phyloP scores from a whole-genome alignment of 2,113 vertebrate species.

The Oophaga pumilio region DNA sequence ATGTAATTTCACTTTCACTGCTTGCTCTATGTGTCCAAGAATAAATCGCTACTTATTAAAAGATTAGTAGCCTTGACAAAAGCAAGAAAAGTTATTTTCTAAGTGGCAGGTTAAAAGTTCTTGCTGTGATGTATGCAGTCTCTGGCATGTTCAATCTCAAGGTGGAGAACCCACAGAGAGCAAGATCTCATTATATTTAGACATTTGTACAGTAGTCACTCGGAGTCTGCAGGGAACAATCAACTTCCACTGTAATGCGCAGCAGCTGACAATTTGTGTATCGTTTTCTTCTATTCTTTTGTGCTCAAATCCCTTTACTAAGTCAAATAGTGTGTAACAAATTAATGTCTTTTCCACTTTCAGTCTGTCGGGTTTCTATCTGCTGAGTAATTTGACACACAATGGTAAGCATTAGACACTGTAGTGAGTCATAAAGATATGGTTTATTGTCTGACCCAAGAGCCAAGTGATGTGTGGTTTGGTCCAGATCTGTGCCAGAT shows the following conservation, averaged over 20 bases:
- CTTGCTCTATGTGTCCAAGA: background rate
- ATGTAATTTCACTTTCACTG: background rate
- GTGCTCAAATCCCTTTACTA: slow-evolving; percentile 4
- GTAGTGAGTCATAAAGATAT: slow-evolving; percentile 4
- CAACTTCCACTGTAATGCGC: slow-evolving; percentile 4
- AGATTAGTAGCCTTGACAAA: slow-evolving; percentile 5
- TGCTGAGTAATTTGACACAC: slow-evolving; percentile 19
- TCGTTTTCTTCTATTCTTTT: slow-evolving; percentile 13
- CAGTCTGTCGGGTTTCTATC: background rate
- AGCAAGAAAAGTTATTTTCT: slow-evolving; percentile 14
- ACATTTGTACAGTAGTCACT: slow-evolving; percentile 18
- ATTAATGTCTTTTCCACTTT: slow-evolving; percentile 25
- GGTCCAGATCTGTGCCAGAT: background rate
- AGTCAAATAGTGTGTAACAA: slow-evolving; percentile 26
- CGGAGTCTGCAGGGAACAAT: slow-evolving; percentile 26
- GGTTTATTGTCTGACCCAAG: background rate
- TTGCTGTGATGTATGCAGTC: slow-evolving; percentile 4
- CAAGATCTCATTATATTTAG: background rate
- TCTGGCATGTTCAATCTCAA: background rate
- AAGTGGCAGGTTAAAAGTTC: background rate
- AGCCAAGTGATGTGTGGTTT: background rate
- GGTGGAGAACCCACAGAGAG: background rate
- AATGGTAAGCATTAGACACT: slow-evolving; percentile 4
- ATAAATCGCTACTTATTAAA: slow-evolving; percentile 10
- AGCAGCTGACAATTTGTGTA: slow-evolving; percentile 31